Percentiles rank a stretch among this genome's conserved stretches.
These are phyloP conservation scores for Ephialtes manifestator DNA, from an alignment of 2,888 invertebrate species.

Conservation along the genomic window DNA sequence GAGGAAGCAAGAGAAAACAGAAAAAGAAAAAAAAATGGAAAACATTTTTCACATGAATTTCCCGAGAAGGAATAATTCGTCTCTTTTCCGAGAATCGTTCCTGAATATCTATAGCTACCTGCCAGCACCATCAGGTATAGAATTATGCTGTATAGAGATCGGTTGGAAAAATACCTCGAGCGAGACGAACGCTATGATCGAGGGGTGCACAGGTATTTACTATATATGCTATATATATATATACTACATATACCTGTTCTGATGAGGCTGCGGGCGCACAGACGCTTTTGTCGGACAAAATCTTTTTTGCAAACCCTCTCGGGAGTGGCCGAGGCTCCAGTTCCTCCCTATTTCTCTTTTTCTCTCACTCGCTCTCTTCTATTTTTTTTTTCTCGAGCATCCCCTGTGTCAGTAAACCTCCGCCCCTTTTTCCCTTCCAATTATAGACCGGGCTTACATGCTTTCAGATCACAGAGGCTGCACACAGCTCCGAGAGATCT, in stretches of 20 bases:
- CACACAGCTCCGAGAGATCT: conserved; percentile 11
- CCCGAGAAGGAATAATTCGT: conserved; percentile 8
- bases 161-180: conserved; percentile 40
- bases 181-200: conserved; percentile 45
- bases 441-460: conserved; percentile 24
- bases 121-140: conserved; percentile 38
- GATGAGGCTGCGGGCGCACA: neutral
- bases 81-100: conserved; percentile 46
- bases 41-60: conserved; percentile 33
- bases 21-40: conserved; percentile 7
- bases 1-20: neutral
- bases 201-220: conserved; percentile 23
- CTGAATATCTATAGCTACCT: conserved; percentile 31
- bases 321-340: neutral
- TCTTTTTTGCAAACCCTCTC: conserved; percentile 49
- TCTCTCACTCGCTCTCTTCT: neutral
- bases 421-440: conserved; percentile 40
- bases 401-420: conserved; percentile 7
- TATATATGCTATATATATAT: neutral
- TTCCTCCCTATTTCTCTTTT: neutral
- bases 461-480: neutral
- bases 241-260: conserved; percentile 12
- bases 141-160: conserved; percentile 18
- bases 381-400: conserved; percentile 18
- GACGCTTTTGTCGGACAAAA: conserved; percentile 34